These are phyloP conservation scores for Cuniculus paca DNA, from an alignment of 2,797 vertebrate genomes.

Conservation along the genomic window DNA sequence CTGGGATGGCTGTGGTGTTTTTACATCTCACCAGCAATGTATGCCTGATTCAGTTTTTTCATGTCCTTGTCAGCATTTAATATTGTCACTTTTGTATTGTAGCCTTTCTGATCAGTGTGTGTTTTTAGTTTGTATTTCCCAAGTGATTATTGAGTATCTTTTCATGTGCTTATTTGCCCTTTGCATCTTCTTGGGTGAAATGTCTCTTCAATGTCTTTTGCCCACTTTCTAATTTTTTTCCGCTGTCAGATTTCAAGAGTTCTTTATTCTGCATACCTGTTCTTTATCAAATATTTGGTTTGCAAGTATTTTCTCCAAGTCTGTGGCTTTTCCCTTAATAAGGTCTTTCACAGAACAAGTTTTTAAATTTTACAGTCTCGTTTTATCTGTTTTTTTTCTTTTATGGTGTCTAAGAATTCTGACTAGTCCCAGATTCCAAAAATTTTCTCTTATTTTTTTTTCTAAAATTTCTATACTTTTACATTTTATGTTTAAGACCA, in stretches of 20 bases:
- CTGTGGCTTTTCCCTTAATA: conserved; percentile 26
- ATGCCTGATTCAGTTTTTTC: background rate
- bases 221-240: conserved; percentile 35
- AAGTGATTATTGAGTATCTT: background rate
- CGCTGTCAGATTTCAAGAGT: conserved; percentile 44
- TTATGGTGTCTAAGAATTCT: conserved; percentile 10
- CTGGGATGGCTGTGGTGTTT: background rate
- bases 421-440: background rate
- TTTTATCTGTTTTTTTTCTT: conserved; percentile 21
- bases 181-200: background rate
- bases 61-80: background rate
- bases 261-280: background rate
- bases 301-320: conserved; percentile 57
- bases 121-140: conserved; percentile 22
- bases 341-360: background rate
- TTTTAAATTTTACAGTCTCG: conserved; percentile 19
- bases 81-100: background rate
- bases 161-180: background rate
- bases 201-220: background rate
- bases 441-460: background rate
- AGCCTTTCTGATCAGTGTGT: background rate
- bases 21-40: background rate
- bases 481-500: conserved; percentile 29
- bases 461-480: background rate
- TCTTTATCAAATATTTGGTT: conserved; percentile 15